Base-by-base conservation (phyloP, 2,113 vertebrate genomes). In the Puffinus mauretanicus region DNA sequence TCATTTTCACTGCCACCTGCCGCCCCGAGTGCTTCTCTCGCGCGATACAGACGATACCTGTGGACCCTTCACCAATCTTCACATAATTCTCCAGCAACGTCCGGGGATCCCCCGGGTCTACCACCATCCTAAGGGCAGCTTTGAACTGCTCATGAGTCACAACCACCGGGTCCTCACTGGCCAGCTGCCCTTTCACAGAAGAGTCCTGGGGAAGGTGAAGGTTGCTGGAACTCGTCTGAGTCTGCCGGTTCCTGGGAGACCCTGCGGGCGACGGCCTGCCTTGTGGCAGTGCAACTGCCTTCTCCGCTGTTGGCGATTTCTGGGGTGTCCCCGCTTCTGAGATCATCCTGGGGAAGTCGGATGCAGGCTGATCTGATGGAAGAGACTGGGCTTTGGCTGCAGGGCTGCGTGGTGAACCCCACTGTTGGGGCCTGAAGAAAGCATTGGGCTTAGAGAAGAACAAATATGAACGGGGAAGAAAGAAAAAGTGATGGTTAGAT, bases 81-180 rank as follows among this genome's bases (percentile, higher is more conserved):
- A 99, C 98, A 30, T 99, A 99, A 95, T 99, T 99, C 97, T 99
- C 99, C 95, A 99, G 98, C 96, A 99, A 97, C 1, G 98, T 96
- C 40, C 99, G 98, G 6, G 99, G 99, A 72, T 99, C 99, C 2
- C 99, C 99, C 93, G 99, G 99, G 96, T 99, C 99, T 49, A 99
- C 99, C 32, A 99, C 99, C 99, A 99, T 99, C 97, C 99, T 98
- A 57, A 99, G 98, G 4, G 99, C 99, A 15, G 99, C 99, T 95
- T 99, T 99, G 97, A 99, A 99, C 97, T 99, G 99, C 95, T 99
- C 99, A 0, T 99, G 99, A 3, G 99, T 99, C 88, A 99, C 99
- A 21, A 99, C 98, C 16, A 98, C 98, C 0, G 98, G 98, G 97
- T 99, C 99, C 7, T 99, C 99, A 0, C 98, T 94, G 2, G 97